Percentiles rank a stretch among this genome's conserved stretches.
Evolutionary conservation across 1,140 invertebrate species (phyloP).

Genomic region (Olivierus martensii): DNA sequence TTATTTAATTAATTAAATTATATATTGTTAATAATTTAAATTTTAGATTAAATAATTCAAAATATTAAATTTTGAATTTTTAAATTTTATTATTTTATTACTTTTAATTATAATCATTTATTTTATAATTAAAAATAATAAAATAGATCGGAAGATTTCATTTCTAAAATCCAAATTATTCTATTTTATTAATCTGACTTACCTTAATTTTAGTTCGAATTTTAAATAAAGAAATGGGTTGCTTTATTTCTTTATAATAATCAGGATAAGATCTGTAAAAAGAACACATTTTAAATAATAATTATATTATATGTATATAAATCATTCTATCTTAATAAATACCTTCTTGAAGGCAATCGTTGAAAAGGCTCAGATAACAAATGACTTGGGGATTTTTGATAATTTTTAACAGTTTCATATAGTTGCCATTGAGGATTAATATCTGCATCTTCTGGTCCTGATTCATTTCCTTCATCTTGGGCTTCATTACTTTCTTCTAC

Average conservation of each 20-base stretch:
- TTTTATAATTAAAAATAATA: too few species aligned
- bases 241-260: constrained; percentile 94
- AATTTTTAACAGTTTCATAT: constrained; percentile 57
- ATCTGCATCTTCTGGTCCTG: constrained; percentile 31
- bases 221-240: constrained; percentile 85
- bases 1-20: too few species aligned
- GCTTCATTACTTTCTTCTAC: constrained; percentile 26
- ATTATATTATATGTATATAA: too few species aligned
- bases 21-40: too few species aligned
- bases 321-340: not conserved
- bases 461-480: constrained; percentile 18
- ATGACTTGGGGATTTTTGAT: constrained; percentile 45
- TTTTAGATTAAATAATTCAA: too few species aligned
- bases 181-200: too few species aligned
- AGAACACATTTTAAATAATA: not conserved
- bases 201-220: constrained; percentile 82
- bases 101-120: too few species aligned
- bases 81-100: too few species aligned
- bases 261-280: constrained; percentile 61
- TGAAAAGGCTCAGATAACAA: constrained; percentile 77
- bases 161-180: too few species aligned
- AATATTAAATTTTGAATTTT: too few species aligned
- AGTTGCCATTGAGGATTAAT: constrained; percentile 60
- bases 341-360: constrained; percentile 68
- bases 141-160: too few species aligned